Conservation (phyloP, 2,888 invertebrate species). For the Cremastobaeus sp. region DNA sequence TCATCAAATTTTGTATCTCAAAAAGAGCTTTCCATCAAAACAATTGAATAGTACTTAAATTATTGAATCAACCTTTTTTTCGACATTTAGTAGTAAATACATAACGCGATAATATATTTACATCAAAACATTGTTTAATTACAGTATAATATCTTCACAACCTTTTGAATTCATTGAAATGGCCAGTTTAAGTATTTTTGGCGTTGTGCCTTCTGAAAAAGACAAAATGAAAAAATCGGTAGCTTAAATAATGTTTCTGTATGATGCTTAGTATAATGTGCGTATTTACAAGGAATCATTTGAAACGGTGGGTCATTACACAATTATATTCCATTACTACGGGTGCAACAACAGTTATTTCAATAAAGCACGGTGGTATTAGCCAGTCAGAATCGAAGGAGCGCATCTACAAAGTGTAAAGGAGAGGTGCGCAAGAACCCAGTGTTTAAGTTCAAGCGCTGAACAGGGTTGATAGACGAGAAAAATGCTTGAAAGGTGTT, state of each 20-base stretch:
- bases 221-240: no score
- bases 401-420: slow-evolving; percentile 58
- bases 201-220: background rate
- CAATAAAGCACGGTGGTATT: slow-evolving; percentile 61
- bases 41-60: no score
- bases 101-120: no score
- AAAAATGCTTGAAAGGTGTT: slow-evolving; percentile 62
- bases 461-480: slow-evolving; percentile 61
- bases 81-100: no score
- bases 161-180: no score
- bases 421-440: slow-evolving; percentile 55
- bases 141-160: no score
- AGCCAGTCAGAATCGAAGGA: slow-evolving; percentile 54
- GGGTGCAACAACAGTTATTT: slow-evolving; percentile 55
- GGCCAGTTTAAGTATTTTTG: background rate
- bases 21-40: no score
- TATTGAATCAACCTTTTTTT: no score
- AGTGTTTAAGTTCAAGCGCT: slow-evolving; percentile 51
- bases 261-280: slow-evolving; percentile 52
- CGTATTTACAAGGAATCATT: slow-evolving; percentile 56
- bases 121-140: no score
- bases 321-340: slow-evolving; percentile 60
- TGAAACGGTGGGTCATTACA: slow-evolving; percentile 49
- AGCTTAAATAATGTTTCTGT: no score
- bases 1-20: no score